Evolutionary conservation across 2,888 invertebrate species (phyloP).

Genomic region (Augochlorella aurata): DNA sequence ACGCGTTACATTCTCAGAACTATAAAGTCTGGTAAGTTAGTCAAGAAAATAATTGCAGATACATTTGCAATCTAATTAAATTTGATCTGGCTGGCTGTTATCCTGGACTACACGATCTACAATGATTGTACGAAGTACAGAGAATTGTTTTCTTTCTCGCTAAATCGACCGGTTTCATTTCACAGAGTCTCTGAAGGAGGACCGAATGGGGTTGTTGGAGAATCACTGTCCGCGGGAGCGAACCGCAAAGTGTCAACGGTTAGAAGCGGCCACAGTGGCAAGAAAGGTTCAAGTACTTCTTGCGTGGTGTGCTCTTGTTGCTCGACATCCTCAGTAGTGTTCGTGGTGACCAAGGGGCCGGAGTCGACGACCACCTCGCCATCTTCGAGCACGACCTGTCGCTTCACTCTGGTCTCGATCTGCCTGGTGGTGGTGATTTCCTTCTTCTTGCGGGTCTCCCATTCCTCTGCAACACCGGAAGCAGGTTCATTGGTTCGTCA

Average conservation of each 20-base stretch:
- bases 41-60: background rate
- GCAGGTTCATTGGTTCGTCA: conserved; percentile 29
- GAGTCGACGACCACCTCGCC: conserved; percentile 94
- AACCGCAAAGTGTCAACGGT: background rate
- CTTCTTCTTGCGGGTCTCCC: conserved; percentile 94
- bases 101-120: too few species aligned
- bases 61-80: background rate
- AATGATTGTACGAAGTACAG: too few species aligned
- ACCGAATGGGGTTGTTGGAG: background rate
- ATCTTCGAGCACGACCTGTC: conserved; percentile 94
- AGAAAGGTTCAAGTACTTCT: conserved; percentile 83
- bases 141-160: background rate
- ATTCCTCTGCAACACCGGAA: conserved; percentile 89
- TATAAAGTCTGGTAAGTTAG: background rate
- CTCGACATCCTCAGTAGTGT: conserved; percentile 94
- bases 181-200: background rate
- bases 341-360: conserved; percentile 94
- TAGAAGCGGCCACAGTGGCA: too few species aligned
- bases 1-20: background rate
- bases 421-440: conserved; percentile 95
- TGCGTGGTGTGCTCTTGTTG: conserved; percentile 94
- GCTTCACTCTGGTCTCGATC: conserved; percentile 94
- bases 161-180: background rate
- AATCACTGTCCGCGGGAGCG: background rate
- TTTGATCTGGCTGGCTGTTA: background rate